phyloP scores from a whole-genome alignment of 1,140 invertebrate genomes.

The Hypothenemus hampei region DNA sequence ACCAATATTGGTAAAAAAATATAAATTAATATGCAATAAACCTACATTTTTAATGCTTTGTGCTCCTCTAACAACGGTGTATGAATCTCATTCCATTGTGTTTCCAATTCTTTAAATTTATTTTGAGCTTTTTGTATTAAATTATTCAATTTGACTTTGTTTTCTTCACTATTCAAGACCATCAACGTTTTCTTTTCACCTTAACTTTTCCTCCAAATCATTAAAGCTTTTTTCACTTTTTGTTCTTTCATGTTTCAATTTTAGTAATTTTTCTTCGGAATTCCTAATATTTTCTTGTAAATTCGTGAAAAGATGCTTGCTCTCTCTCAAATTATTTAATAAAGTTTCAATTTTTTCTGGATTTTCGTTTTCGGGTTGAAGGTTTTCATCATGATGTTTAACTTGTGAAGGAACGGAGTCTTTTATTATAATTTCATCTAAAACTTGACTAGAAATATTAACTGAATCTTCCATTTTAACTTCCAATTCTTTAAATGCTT shows the following conservation, averaged over 20 bases:
- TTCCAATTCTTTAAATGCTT: too few species aligned
- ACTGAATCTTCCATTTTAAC: too few species aligned
- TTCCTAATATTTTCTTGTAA: constrained; percentile 7
- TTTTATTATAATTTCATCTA: background rate
- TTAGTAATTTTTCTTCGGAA: constrained; percentile 19
- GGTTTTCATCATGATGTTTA: too few species aligned
- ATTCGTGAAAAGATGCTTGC: constrained; percentile 2
- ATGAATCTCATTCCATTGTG: constrained; percentile 67
- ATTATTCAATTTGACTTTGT: constrained; percentile 58
- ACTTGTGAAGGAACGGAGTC: too few species aligned
- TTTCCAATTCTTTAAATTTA: constrained; percentile 57
- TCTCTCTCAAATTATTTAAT: constrained; percentile 4
- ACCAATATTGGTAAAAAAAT: constrained; percentile 2
- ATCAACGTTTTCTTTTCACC: constrained; percentile 60
- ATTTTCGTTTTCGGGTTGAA: too few species aligned
- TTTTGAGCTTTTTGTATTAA: constrained; percentile 57
- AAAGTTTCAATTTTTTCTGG: constrained; percentile 5
- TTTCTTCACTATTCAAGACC: constrained; percentile 57
- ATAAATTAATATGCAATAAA: background rate
- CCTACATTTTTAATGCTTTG: constrained; percentile 49
- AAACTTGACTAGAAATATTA: background rate
- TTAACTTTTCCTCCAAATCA: constrained; percentile 46
- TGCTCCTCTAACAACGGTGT: constrained; percentile 60
- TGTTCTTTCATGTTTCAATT: constrained; percentile 36
- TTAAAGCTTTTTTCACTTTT: constrained; percentile 48